Percentiles rank a stretch among this genome's conserved stretches.
Conservation (phyloP, 2,113 vertebrate species). For the Picathartes gymnocephalus region DNA sequence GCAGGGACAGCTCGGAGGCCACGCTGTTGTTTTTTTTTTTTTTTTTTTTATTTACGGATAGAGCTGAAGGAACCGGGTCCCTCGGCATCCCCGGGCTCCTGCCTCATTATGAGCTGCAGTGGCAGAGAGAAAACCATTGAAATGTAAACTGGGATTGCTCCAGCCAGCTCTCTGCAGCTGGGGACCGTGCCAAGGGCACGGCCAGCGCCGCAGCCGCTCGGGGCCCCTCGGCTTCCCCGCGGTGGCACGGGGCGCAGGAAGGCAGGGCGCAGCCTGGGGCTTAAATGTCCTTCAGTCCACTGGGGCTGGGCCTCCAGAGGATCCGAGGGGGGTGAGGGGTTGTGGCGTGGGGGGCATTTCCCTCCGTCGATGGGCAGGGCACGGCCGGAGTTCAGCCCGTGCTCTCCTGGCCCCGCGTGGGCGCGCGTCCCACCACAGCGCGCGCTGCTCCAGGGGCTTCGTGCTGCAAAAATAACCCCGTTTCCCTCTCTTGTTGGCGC, state of each 20-base stretch:
- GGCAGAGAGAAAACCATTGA: neutral
- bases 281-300: neutral
- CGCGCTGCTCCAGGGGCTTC: neutral
- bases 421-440: fast-evolving
- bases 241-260: fast-evolving
- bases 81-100: fast-evolving
- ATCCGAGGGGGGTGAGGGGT: neutral
- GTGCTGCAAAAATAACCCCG: neutral
- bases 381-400: fast-evolving
- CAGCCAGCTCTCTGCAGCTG: neutral
- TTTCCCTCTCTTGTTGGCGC: neutral
- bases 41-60: neutral
- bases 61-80: neutral
- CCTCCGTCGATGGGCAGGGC: fast-evolving
- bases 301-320: neutral
- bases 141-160: neutral
- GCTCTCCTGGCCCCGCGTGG: fast-evolving
- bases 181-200: neutral
- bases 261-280: neutral
- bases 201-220: neutral
- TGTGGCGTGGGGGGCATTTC: neutral
- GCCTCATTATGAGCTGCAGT: neutral
- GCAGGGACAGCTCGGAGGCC: neutral
- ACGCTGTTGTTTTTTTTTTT: neutral
- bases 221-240: fast-evolving